Evolutionary conservation across 92 coral and sea anemone species (phyloP).

Genomic region (Isaurus tuberculatus): DNA sequence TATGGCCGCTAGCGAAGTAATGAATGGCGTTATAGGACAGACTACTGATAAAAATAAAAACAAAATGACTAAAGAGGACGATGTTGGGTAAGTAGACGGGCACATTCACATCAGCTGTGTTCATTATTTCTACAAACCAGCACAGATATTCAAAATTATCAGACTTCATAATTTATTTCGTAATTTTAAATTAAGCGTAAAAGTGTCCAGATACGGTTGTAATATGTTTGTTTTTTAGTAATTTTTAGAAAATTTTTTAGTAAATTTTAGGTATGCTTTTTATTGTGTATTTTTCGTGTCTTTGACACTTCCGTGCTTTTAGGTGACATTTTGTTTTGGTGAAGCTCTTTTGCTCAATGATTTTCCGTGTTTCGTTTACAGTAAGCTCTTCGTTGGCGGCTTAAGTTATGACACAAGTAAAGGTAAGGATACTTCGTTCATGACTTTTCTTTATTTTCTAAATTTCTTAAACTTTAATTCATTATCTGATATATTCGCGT

Average conservation of each 20-base stretch:
- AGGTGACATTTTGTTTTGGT: not conserved
- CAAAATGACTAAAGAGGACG: slow-evolving; percentile 96
- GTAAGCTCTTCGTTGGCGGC: slow-evolving; percentile 99
- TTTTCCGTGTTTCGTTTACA: slow-evolving; percentile 59
- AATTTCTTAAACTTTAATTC: not conserved
- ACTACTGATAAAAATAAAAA: slow-evolving; percentile 71
- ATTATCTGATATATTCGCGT: slow-evolving; percentile 6
- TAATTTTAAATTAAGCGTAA: not conserved
- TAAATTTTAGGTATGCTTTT: slow-evolving; percentile 9
- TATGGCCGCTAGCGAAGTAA: slow-evolving; percentile 78
- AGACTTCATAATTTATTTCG: slow-evolving; percentile 19
- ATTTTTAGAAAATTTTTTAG: slow-evolving; percentile 8
- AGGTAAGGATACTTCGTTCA: slow-evolving; percentile 70
- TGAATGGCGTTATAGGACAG: slow-evolving; percentile 78
- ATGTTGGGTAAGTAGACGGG: slow-evolving; percentile 84
- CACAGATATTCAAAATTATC: slow-evolving; percentile 58
- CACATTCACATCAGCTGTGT: slow-evolving; percentile 32
- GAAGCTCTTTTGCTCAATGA: slow-evolving; percentile 6
- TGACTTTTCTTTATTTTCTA: slow-evolving; percentile 29
- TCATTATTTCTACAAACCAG: not conserved
- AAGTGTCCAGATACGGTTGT: not conserved
- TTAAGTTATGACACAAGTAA: slow-evolving; percentile 94
- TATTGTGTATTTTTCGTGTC: not conserved
- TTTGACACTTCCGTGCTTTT: slow-evolving; percentile 46
- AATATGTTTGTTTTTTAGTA: not conserved